A percentile compares a stretch with the other conserved stretches of the same genome.
phyloP scores from a whole-genome alignment of 2,888 invertebrate species.

The Drosophila bunnanda region DNA sequence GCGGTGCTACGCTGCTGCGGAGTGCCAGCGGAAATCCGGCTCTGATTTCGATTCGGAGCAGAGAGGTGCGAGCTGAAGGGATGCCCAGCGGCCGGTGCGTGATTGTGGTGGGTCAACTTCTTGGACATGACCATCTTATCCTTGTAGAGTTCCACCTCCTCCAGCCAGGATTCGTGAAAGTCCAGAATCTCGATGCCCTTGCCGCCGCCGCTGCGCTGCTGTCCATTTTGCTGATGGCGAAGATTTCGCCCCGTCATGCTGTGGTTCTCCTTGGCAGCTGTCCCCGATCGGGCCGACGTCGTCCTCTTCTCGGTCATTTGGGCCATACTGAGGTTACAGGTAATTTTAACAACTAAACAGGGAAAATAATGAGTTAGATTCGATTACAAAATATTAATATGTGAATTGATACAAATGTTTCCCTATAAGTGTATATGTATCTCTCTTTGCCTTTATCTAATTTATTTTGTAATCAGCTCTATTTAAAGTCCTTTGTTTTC shows the following conservation, averaged over 20 bases:
- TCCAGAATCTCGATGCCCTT: conserved; percentile 83
- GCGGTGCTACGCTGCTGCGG: conserved; percentile 44
- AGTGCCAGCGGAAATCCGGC: conserved; percentile 5
- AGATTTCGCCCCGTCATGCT: conserved; percentile 36
- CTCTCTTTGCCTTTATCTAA: neutral
- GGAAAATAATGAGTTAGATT: neutral
- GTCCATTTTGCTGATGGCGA: conserved; percentile 4
- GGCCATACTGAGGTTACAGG: conserved; percentile 80
- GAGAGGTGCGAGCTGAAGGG: conserved; percentile 14
- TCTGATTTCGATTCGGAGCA: conserved; percentile 22
- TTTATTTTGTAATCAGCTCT: conserved; percentile 8
- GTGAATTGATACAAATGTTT: neutral
- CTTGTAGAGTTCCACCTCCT: conserved; percentile 83
- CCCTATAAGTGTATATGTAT: neutral
- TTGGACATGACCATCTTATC: conserved; percentile 80
- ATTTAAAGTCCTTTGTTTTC: conserved; percentile 9
- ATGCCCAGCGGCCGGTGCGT: conserved; percentile 30
- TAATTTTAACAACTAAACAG: conserved; percentile 75
- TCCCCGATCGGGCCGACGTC: conserved; percentile 45
- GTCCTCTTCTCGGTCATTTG: conserved; percentile 83
- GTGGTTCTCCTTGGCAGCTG: conserved; percentile 78
- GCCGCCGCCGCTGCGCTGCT: conserved; percentile 31
- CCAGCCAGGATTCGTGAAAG: conserved; percentile 84
- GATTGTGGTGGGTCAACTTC: conserved; percentile 71
- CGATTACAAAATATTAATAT: neutral